Base-by-base conservation (phyloP, 2,797 vertebrate species). In the Pempheris klunzingeri region DNA sequence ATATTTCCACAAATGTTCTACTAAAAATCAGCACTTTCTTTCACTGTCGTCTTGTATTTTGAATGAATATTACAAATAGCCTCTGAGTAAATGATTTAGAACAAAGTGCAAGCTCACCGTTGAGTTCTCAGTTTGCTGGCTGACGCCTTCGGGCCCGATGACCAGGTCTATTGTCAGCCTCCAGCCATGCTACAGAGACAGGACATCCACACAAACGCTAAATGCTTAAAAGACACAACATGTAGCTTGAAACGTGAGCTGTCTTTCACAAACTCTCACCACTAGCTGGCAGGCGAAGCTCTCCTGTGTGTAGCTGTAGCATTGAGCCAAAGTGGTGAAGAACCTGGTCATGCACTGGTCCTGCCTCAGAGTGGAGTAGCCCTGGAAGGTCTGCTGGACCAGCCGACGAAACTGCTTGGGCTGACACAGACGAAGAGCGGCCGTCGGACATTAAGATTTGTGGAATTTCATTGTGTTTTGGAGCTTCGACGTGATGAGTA, bases 381-480 rank as follows among this genome's bases (percentile, higher is more conserved):
- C 96, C 95, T 96, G 96, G 83, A 99, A 99, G 0, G 97, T 98
- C 94, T 99, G 97, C 92, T 97, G 97, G 90, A 99, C 96, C 95
- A 99, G 89, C 92, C 96, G 96, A 43, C 97, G 96, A 38, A 99
- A 85, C 78, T 97, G 96, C 88, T 96, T 97, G 7, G 96, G 89
- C 97, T 99, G 89, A 1, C 12, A n/a, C 4, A 30, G 20, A 47
- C 4, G 43, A 3, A 36, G 0, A 8, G 30, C 17, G 2, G 5
- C 26, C 7, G 4, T 0, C 41, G 2, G 12, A 20, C 4, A 8
- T 47, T 3, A 9, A 39, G n/a, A 26, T 30, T 15, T 0, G 1
- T 2, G 22, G 9, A 8, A 32, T 50, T 39, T 36, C 15, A 15
- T 28, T 8, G 47, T 6, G 12, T 22, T 12, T 5, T 20, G 32